phyloP scores from a whole-genome alignment of 2,888 invertebrate species.

The Hirtodrosophila alboralis region DNA sequence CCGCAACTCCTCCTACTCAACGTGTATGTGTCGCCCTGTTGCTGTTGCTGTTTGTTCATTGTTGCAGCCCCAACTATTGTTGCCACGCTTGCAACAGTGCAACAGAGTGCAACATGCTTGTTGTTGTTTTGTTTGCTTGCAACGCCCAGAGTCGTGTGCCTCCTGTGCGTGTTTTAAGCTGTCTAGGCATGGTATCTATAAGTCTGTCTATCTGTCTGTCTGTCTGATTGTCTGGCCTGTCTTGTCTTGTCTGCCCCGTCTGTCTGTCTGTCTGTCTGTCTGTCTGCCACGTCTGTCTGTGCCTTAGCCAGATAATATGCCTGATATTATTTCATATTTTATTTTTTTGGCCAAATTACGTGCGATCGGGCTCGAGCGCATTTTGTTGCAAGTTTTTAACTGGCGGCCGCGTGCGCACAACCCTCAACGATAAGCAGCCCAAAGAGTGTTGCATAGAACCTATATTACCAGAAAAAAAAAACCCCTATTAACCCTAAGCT shows the following conservation, averaged over 20 bases:
- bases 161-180: constrained; percentile 53
- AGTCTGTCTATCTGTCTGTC: constrained; percentile 31
- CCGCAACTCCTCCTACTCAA: constrained; percentile 31
- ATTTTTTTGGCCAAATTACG: constrained; percentile 63
- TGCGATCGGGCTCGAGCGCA: constrained; percentile 25
- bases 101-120: too few relatives aligned
- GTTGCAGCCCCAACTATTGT: constrained; percentile 48
- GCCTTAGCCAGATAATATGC: constrained; percentile 42
- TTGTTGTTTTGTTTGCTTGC: constrained; percentile 46
- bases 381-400: constrained; percentile 51
- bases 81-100: constrained; percentile 57
- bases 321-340: constrained; percentile 64
- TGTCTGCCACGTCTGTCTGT: constrained; percentile 41
- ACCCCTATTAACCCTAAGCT: constrained; percentile 52
- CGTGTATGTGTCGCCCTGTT: constrained; percentile 19
- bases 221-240: constrained; percentile 35
- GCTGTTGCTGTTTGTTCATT: constrained; percentile 42
- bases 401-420: constrained; percentile 58
- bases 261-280: too few relatives aligned
- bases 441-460: constrained; percentile 21
- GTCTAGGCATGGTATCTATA: constrained; percentile 44
- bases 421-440: constrained; percentile 27
- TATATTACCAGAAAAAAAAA: too few relatives aligned
- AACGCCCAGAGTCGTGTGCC: constrained; percentile 55
- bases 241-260: constrained; percentile 43